phyloP scores from a whole-genome alignment of 2,113 vertebrate species.

The Melanostigma gelatinosum region DNA sequence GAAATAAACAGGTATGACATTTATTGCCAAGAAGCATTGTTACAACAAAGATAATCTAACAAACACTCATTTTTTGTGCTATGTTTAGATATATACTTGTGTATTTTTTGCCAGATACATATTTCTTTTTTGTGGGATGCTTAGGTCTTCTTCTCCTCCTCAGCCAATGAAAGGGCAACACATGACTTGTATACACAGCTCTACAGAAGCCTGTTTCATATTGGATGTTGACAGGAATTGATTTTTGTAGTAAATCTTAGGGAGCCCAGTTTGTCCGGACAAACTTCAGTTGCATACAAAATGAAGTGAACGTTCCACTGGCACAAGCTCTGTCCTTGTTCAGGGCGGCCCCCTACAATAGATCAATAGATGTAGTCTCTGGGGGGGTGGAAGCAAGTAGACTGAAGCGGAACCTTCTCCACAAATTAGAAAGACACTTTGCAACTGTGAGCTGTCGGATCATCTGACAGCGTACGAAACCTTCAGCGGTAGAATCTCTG shows the following conservation, averaged over 20 bases:
- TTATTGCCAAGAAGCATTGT: too few relatives aligned
- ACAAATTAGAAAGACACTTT: too few relatives aligned
- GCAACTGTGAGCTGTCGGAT: too few relatives aligned
- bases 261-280: background rate
- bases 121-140: background rate
- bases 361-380: too few relatives aligned
- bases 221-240: background rate
- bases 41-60: too few relatives aligned
- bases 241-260: constrained; percentile 16
- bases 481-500: too few relatives aligned
- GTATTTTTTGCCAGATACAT: background rate
- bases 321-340: background rate
- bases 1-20: too few relatives aligned
- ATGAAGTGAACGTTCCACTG: background rate
- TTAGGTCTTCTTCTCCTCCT: background rate
- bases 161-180: background rate
- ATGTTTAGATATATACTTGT: background rate
- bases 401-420: too few relatives aligned
- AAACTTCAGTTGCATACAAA: background rate
- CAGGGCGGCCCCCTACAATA: too few relatives aligned
- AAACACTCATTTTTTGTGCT: too few relatives aligned
- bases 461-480: background rate
- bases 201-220: constrained; percentile 1
- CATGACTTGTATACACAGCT: background rate
- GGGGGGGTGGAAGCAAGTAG: too few relatives aligned